Base-by-base conservation (phyloP, 2,113 vertebrate genomes). In the Proterorhinus semilunaris region DNA sequence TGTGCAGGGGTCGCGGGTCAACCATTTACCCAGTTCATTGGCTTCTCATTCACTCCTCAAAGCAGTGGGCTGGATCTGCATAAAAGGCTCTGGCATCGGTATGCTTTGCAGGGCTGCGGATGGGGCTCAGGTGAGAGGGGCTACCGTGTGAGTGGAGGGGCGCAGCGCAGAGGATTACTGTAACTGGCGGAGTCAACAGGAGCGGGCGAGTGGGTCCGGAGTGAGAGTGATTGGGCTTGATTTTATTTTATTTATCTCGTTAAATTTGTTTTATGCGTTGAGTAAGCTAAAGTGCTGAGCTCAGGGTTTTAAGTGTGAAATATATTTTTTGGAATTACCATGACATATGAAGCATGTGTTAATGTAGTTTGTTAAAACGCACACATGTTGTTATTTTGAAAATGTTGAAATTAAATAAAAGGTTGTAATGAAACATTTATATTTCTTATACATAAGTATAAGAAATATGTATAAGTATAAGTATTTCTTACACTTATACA, bases 11-110 rank as follows among this genome's bases (percentile, higher is more conserved):
- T 97, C 93, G 91, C 93, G 95, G 96, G 95, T 96, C 95, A 94
- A 96, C 92, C 94, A 92, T 96, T 96, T 96, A 96, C 94, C 94
- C 94, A 94, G 94, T 95, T 96, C 94, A 92, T 92, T 88, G 93
- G 94, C 92, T 92, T 94, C 93, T 93, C 91, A 88, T 92, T 94
- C 94, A 92, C 91, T 94, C 95, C 94, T 92, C 92, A 85, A 92
- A 93, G 55, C 21, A 43, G 87, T 89, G 90, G 93, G 93, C 93
- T 91, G 93, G 87, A 90, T 97, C 92, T 94, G 93, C 95, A 94
- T 96, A 94, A 95, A 61, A 94, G 93, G 84, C 94, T 93, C 90
- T 85, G 90, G 92, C 92, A 94, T 94, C 92, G 93, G 93, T 94
- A 93, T 93, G 92, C 93, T 93, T 92, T 86, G 87, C 90, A 83